phyloP scores from a whole-genome alignment of 2,797 vertebrate species.

The Pangasius mekongensis region DNA sequence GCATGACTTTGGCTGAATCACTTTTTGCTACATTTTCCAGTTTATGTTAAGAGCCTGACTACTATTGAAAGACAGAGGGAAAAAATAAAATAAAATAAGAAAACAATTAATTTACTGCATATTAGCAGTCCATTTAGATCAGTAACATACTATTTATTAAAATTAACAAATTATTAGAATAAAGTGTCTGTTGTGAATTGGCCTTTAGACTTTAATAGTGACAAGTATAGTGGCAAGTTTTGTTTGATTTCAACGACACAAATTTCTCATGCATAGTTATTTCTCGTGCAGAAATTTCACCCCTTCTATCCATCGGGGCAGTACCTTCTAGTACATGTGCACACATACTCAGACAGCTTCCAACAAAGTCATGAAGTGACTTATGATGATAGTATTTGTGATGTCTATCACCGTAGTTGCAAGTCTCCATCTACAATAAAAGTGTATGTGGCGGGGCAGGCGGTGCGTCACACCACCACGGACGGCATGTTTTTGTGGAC shows the following conservation, averaged over 20 bases:
- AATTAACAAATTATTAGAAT: background rate
- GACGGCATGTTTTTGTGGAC: background rate
- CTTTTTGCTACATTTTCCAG: conserved; percentile 4
- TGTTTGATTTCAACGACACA: background rate
- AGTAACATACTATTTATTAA: background rate
- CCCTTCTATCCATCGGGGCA: background rate
- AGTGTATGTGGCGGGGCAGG: background rate
- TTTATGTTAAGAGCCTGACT: background rate
- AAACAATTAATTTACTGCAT: background rate
- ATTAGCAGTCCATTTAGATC: background rate
- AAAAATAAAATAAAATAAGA: background rate
- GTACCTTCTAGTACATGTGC: background rate
- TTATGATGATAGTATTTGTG: background rate
- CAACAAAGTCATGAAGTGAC: background rate
- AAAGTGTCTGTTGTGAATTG: background rate
- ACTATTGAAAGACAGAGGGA: background rate
- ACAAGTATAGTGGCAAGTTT: background rate
- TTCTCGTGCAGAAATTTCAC: background rate
- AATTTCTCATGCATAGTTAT: background rate
- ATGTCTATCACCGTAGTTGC: background rate
- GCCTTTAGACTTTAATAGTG: background rate
- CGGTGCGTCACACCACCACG: background rate
- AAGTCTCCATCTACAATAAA: background rate
- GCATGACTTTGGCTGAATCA: background rate
- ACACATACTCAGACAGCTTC: background rate